phyloP scores from a whole-genome alignment of 2,113 vertebrate species.

The Lonchura striata region DNA sequence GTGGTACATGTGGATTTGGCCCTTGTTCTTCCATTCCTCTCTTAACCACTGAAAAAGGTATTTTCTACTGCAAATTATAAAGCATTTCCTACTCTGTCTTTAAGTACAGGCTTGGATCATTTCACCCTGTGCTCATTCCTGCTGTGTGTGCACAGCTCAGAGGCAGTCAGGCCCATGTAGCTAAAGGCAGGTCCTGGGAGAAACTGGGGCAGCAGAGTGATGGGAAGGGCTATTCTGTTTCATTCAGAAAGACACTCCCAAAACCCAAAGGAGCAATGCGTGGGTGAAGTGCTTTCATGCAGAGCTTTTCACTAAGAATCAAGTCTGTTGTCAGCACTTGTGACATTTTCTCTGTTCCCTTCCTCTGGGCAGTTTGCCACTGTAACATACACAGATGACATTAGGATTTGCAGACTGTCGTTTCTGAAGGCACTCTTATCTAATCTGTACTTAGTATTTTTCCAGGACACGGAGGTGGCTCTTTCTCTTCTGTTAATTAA shows the following conservation, averaged over 20 bases:
- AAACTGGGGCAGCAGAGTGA: background rate
- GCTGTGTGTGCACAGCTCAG: background rate
- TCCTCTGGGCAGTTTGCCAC: slow-evolving; percentile 41
- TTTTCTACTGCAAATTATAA: slow-evolving; percentile 31
- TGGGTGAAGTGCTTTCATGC: background rate
- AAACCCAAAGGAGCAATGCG: background rate
- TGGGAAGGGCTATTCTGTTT: background rate
- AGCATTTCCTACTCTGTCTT: background rate
- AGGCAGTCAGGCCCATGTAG: background rate
- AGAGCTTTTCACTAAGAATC: slow-evolving; percentile 1
- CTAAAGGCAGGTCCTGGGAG: background rate
- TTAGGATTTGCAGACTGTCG: background rate
- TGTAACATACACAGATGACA: slow-evolving; percentile 9
- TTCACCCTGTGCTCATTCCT: background rate
- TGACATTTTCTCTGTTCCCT: slow-evolving; percentile 25
- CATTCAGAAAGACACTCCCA: background rate
- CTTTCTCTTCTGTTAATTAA: slow-evolving; percentile 44
- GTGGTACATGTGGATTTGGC: background rate
- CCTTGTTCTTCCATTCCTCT: background rate
- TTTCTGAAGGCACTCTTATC: slow-evolving; percentile 15
- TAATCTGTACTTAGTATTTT: slow-evolving; percentile 8
- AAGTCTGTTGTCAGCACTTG: slow-evolving; percentile 18
- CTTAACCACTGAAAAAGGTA: background rate
- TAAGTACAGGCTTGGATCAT: background rate
- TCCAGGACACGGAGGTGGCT: background rate